Evolutionary conservation across 2,113 vertebrate genomes (phyloP), one percentile per base, ranked within the genome.

Genomic region (Gyps fulvus): DNA sequence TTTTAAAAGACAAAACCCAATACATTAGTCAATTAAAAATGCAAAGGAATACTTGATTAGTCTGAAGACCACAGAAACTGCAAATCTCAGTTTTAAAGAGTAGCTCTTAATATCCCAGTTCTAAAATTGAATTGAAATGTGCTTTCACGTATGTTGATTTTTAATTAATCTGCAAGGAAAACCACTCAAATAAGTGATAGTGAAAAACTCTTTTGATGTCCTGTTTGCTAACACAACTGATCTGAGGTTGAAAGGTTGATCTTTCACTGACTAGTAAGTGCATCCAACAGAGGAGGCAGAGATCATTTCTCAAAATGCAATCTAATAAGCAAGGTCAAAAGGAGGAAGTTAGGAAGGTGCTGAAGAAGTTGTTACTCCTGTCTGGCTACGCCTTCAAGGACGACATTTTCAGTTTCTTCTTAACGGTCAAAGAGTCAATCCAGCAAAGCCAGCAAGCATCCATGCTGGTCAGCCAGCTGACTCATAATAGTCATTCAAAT

Each of bases 241-340:
- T 77, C 14, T 10, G 49, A 88, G 36, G 74, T 12, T 65, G 74
- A 72, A 69, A 70, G 36, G n/a, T 36, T 38, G 52, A 57, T 72
- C 57, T 42, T 17, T 27, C 55, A 73, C 67, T 45, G 12, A 89
- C 11, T 23, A 93, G 45, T 2, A 84, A 59, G 12, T 42, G 69
- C 15, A 85, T 9, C 34, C 36, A 89, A 42, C 9, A 74, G 38
- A 59, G 69, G 55, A 65, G 83, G 66, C 82, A 76, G 74, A 65
- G 27, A 73, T 52, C 57, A 69, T 29, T 79, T 58, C 78, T 77
- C 61, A 69, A 82, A 91, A 87, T 2, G 43, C 43, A 79, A 66
- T 65, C 50, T 45, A 83, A 34, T 7, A 61, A 88, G 58, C 66
- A 77, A 96, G 83, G 82, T 90, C 87, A 80, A 69, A 93, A 66